A percentile compares a stretch with the other conserved stretches of the same genome.
phyloP scores from a whole-genome alignment of 1,140 invertebrate genomes.

The Drosophila watanabei region DNA sequence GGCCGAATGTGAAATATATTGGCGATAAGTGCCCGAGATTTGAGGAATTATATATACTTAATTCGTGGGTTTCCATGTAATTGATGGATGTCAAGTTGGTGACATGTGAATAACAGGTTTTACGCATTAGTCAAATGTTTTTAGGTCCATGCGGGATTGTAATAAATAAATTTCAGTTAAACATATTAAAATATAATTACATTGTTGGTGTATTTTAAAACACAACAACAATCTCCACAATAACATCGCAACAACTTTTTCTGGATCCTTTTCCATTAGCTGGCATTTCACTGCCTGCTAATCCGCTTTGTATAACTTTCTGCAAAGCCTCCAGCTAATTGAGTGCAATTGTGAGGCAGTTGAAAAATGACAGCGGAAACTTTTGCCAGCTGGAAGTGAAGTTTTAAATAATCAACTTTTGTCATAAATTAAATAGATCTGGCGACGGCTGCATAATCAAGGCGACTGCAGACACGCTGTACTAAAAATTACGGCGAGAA shows the following conservation, averaged over 20 bases:
- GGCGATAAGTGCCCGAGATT: constrained; percentile 31
- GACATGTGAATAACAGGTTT: constrained; percentile 14
- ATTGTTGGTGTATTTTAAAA: not conserved
- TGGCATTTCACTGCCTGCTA: constrained; percentile 24
- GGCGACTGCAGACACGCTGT: constrained; percentile 30
- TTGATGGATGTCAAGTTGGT: constrained; percentile 13
- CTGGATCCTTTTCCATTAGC: constrained; percentile 28
- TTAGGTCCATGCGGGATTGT: not conserved
- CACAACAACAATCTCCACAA: not conserved
- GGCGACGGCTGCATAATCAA: constrained; percentile 55
- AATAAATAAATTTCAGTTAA: not conserved
- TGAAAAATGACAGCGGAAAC: constrained; percentile 32
- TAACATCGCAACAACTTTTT: not conserved
- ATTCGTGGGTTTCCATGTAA: constrained; percentile 13
- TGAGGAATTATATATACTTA: constrained; percentile 24
- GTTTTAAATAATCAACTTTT: constrained; percentile 61
- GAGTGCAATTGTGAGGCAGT: constrained; percentile 49
- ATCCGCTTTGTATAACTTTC: constrained; percentile 45
- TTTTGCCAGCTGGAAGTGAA: constrained; percentile 37
- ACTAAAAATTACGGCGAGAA: constrained; percentile 51
- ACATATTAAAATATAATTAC: not conserved
- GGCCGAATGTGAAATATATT: constrained; percentile 12
- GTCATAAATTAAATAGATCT: constrained; percentile 64
- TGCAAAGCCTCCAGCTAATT: constrained; percentile 44
- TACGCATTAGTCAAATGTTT: not conserved